Evolutionary conservation across 2,113 vertebrate genomes (phyloP), one percentile per base, ranked within the genome.

Genomic region (Lethenteron reissneri): DNA sequence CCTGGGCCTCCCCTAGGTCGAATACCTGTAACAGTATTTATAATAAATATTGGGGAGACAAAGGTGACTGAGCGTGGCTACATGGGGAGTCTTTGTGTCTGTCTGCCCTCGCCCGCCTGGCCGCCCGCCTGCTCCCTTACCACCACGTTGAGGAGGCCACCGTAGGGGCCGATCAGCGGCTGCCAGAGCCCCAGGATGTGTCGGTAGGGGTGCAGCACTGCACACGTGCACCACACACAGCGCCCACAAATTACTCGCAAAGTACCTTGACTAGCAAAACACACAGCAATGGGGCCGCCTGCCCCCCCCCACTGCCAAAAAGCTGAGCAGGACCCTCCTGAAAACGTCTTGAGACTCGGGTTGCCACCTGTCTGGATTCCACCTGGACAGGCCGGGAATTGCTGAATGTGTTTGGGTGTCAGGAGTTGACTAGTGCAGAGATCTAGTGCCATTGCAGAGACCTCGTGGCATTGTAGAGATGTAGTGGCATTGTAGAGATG

Each of bases 141-240:
- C 87, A 97, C 90, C 73, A 99, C 94, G 1, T 99, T 97, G n/a
- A 99, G 85, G 75, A 99, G 84, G 76, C 94, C 94, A 69, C 94
- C 92, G 0, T 96, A 97, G 1, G 92, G 94, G 70, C 94, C 94
- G 0, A 99, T 97, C 77, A 97, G 92, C 0, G 94, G 94, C 81
- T 99, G 92, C 94, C 94, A 99, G n/a, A 99, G 64, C 0, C 94
- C 94, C 81, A 99, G 75, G 74, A 99, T 89, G 73, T 96, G 86
- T 75, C 90, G 81, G 77, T 96, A 95, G 0, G 87, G 87, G 80
- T 97, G 84, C 71, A 99, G 86, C 81, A 99, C 94, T 80, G 79
- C 68, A 81, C 41, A 41, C 41, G 41, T 41, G 41, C 41, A 41
- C 41, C 41, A 80, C 72, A 80, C 58, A 83, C 4, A 60, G 17